Evolutionary conservation across 2,113 vertebrate species (phyloP).

Genomic region (Salvelinus alpinus): DNA sequence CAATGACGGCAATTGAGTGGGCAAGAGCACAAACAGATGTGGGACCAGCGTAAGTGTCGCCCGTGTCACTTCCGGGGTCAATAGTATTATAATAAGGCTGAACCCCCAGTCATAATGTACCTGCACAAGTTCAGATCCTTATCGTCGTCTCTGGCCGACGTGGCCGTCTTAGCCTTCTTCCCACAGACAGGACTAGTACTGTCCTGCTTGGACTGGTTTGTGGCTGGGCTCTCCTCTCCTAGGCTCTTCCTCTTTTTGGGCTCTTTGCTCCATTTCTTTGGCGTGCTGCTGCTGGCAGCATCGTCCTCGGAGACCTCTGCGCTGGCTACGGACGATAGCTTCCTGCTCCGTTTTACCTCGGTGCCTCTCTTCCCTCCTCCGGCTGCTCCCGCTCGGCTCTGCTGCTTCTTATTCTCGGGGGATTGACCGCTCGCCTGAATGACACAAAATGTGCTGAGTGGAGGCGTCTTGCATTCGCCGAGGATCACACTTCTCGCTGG

Average conservation of each 20-base stretch:
- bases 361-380: slow-evolving; percentile 74
- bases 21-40: too few species aligned
- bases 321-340: slow-evolving; percentile 62
- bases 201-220: slow-evolving; percentile 75
- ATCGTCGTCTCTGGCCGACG: slow-evolving; percentile 75
- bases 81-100: background rate
- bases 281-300: slow-evolving; percentile 71
- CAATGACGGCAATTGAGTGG: too few species aligned
- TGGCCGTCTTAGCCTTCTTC: slow-evolving; percentile 75
- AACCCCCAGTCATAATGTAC: slow-evolving; percentile 70
- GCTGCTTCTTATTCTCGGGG: slow-evolving; percentile 79
- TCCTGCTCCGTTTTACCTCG: slow-evolving; percentile 79
- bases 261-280: slow-evolving; percentile 81
- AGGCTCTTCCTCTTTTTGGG: slow-evolving; percentile 77
- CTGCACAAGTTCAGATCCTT: slow-evolving; percentile 85
- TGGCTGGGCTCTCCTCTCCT: slow-evolving; percentile 74
- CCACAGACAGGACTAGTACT: slow-evolving; percentile 56
- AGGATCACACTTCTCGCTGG: background rate
- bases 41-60: too few species aligned
- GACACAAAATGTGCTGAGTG: slow-evolving; percentile 41
- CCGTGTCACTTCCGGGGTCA: too few species aligned
- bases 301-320: slow-evolving; percentile 85
- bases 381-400: slow-evolving; percentile 69
- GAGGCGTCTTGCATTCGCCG: background rate
- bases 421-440: slow-evolving; percentile 82